Percentiles rank a stretch among this genome's conserved stretches.
Conservation (phyloP, 2,797 vertebrate genomes). For the Poecilia picta region DNA sequence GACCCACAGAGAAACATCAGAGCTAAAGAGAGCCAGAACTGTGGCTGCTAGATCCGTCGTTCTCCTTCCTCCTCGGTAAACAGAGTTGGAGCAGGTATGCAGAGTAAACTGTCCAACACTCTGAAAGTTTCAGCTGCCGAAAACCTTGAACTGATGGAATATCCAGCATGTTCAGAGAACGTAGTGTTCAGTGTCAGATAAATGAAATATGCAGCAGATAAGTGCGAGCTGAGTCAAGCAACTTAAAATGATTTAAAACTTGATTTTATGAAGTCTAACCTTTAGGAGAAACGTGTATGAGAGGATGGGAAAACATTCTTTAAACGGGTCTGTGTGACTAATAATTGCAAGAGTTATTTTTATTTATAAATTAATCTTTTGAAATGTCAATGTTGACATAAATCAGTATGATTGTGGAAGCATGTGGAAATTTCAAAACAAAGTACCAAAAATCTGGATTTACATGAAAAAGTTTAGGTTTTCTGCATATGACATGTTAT, state of each 20-base stretch:
- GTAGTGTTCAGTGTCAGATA: neutral
- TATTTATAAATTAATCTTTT: neutral
- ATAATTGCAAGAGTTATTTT: neutral
- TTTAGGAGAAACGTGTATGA: neutral
- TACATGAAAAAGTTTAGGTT: neutral
- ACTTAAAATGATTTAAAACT: constrained; percentile 1
- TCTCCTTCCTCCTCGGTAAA: constrained; percentile 19
- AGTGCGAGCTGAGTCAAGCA: neutral
- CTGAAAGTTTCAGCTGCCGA: neutral
- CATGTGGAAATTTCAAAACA: neutral
- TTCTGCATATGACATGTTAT: neutral
- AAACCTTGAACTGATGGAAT: constrained; percentile 4
- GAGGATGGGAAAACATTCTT: neutral
- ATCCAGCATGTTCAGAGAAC: neutral
- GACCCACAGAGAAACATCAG: constrained; percentile 23
- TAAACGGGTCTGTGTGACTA: neutral
- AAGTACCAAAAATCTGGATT: neutral
- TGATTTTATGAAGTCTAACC: constrained; percentile 1
- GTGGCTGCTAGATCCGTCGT: constrained; percentile 1
- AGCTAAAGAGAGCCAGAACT: constrained; percentile 25
- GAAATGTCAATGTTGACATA: neutral
- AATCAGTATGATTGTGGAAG: neutral
- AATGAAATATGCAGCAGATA: constrained; percentile 1
- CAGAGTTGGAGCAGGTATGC: constrained; percentile 24
- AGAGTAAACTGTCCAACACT: constrained; percentile 37